Percentiles rank a stretch among this genome's conserved stretches.
phyloP scores from a whole-genome alignment of 2,888 invertebrate genomes.

The Nomada hirtipes region DNA sequence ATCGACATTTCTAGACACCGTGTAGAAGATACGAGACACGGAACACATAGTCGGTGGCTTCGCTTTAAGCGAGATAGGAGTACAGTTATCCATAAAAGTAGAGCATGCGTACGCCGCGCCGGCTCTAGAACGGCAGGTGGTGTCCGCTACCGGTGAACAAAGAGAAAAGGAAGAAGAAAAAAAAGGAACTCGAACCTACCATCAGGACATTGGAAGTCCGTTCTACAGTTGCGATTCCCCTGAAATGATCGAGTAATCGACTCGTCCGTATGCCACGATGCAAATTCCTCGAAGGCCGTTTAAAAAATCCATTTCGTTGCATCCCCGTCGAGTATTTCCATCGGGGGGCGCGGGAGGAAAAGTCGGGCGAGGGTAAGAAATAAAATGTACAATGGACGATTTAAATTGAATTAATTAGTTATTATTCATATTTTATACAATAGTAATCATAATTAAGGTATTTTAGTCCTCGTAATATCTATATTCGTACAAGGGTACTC shows the following conservation, averaged over 20 bases:
- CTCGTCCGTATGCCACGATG: constrained; percentile 32
- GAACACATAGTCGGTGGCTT: constrained; percentile 57
- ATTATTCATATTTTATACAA: constrained; percentile 84
- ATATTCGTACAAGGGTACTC: constrained; percentile 81
- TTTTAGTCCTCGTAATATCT: constrained; percentile 82
- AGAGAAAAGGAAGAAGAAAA: constrained; percentile 65
- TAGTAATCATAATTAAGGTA: constrained; percentile 84
- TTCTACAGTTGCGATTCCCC: constrained; percentile 36
- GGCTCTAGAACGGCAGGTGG: constrained; percentile 75
- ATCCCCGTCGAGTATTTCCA: not conserved
- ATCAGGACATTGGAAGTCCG: constrained; percentile 58
- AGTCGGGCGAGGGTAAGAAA: not conserved
- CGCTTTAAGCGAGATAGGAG: constrained; percentile 72
- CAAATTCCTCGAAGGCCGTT: constrained; percentile 27
- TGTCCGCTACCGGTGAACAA: constrained; percentile 73
- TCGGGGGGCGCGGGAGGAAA: too few species aligned
- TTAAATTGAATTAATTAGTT: constrained; percentile 84
- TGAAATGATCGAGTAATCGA: constrained; percentile 63
- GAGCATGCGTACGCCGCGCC: constrained; percentile 71
- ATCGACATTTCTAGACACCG: constrained; percentile 49
- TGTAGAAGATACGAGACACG: constrained; percentile 53
- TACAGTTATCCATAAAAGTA: constrained; percentile 78
- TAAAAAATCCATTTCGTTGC: constrained; percentile 24
- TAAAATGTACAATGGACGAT: constrained; percentile 17
- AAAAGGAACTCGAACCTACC: constrained; percentile 53